Percentiles rank a stretch among this genome's conserved stretches.
Conservation (phyloP, 2,888 invertebrate species). For the Phaonia tiefii region DNA sequence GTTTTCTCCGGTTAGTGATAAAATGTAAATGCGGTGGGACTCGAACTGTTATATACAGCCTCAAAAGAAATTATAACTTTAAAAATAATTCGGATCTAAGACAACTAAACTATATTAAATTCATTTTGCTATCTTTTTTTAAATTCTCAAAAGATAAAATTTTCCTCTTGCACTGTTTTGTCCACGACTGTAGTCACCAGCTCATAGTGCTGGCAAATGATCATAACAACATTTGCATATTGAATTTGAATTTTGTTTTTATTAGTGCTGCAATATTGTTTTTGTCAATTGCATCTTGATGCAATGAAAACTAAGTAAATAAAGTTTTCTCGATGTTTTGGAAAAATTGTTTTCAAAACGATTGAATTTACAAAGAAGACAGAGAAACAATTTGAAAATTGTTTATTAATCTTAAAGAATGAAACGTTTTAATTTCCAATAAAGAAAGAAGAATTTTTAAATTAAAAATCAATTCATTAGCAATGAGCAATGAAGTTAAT, state of each 20-base stretch:
- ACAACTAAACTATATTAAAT: too few relatives aligned
- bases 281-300: not conserved
- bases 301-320: constrained; percentile 22
- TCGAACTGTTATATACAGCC: too few relatives aligned
- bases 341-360: constrained; percentile 3
- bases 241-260: constrained; percentile 23
- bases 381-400: not conserved
- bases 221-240: constrained; percentile 29
- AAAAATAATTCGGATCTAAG: too few relatives aligned
- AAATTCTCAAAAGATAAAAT: too few relatives aligned
- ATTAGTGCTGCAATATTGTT: not conserved
- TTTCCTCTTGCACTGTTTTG: constrained; percentile 12
- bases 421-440: too few relatives aligned
- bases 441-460: constrained; percentile 19
- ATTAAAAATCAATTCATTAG: constrained; percentile 23
- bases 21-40: too few relatives aligned
- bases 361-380: constrained; percentile 4
- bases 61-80: too few relatives aligned
- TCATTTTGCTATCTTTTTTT: too few relatives aligned
- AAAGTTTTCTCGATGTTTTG: too few relatives aligned
- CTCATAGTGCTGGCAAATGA: too few relatives aligned
- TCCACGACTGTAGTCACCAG: not conserved
- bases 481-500: too few relatives aligned
- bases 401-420: constrained; percentile 27
- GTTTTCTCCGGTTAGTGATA: too few relatives aligned